phyloP scores from a whole-genome alignment of 2,113 vertebrate genomes.

The Oceanodroma tethys region DNA sequence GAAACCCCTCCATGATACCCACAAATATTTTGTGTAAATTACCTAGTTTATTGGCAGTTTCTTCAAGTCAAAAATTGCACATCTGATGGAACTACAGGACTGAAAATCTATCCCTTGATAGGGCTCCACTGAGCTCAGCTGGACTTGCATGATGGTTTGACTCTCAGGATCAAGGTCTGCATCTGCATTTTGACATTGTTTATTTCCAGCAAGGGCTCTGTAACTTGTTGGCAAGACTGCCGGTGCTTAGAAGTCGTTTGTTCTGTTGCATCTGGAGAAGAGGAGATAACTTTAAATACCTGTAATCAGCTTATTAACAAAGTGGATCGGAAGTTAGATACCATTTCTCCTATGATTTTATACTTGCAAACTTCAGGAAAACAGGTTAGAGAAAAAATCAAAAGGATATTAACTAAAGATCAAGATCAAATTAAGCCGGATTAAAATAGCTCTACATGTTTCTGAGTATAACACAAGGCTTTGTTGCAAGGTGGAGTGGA shows the following conservation, averaged over 20 bases:
- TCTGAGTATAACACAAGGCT: neutral
- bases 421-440: constrained; percentile 55
- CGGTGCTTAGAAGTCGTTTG: constrained; percentile 23
- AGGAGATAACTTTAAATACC: constrained; percentile 55
- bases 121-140: neutral
- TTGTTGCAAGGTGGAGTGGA: neutral
- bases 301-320: constrained; percentile 60
- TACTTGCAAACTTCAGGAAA: constrained; percentile 33
- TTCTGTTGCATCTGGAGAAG: constrained; percentile 26
- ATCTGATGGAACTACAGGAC: neutral
- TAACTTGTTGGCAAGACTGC: neutral
- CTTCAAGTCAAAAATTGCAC: neutral
- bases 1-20: neutral
- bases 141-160: neutral
- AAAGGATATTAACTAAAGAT: constrained; percentile 47
- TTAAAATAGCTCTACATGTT: constrained; percentile 23
- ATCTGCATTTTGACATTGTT: constrained; percentile 15
- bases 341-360: constrained; percentile 42
- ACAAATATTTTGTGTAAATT: neutral
- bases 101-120: neutral
- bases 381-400: constrained; percentile 27
- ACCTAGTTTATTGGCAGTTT: neutral
- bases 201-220: neutral
- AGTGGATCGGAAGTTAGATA: constrained; percentile 47
- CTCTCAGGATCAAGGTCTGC: neutral